Base-by-base conservation (phyloP, 2,113 vertebrate species). In the Enhydra lutris region DNA sequence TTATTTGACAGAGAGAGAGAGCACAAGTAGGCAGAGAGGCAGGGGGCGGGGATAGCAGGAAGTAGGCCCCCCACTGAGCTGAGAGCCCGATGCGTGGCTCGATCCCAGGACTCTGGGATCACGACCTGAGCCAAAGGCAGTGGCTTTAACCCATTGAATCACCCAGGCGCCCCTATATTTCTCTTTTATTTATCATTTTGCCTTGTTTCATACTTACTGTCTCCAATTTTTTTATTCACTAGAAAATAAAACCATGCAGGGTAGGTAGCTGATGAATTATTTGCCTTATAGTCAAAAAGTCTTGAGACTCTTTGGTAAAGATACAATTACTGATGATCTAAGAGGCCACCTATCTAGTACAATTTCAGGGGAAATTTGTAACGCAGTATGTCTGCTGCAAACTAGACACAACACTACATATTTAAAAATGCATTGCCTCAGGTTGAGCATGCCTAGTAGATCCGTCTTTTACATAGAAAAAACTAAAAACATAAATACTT, bases 321-420 rank as follows among this genome's bases (percentile, higher is more conserved):
- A 55, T 6, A 26, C 18, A 81, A 83, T 69, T 82, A 61, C 45
- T 61, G 8, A 50, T 52, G 13, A 20, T 29, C 2, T 73, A 76
- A 29, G 24, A 83, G 15, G 15, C 12, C 5, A 39, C 1, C 17
- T 84, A 80, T 81, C 6, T 67, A 63, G 20, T 36, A 67, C 10
- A 2, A 65, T 81, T 67, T 59, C 36, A 89, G n/a, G 78, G 42
- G 20, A 93, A 84, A 52, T n/a, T 69, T 79, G 6, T 83, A 92
- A 45, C 3, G 9, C n/a, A 81, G 50, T 50, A 21, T 61, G 26
- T 61, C 65, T 91, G 13, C 47, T 81, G 23, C 3, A 80, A 91
- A 47, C 15, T 14, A 26, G 61, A 42, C 42, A 59, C 15, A 57
- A 42, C 39, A 67, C 47, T 29, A 74, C 1, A 31, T 65, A 42